Percentiles rank a stretch among this genome's conserved stretches.
Evolutionary conservation across 2,888 invertebrate species (phyloP).

Genomic region (Philopedon plagiatum): DNA sequence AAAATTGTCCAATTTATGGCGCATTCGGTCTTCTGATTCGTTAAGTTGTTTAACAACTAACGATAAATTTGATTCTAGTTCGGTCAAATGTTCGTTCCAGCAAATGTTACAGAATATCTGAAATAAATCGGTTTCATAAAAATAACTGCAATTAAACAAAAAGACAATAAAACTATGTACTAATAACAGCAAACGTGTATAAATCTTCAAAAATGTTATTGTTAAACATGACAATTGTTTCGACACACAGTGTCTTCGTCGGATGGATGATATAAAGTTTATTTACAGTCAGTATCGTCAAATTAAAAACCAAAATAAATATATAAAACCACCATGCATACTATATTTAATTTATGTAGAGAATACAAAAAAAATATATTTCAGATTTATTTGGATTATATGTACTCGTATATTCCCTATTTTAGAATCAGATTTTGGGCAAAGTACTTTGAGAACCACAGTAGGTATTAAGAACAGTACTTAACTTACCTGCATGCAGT

Average conservation of each 20-base stretch:
- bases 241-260: no score
- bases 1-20: slow-evolving; percentile 73
- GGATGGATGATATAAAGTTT: no score
- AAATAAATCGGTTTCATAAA: background rate
- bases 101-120: slow-evolving; percentile 76
- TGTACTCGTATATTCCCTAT: no score
- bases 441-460: background rate
- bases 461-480: background rate
- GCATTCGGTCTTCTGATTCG: slow-evolving; percentile 70
- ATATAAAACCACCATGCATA: no score
- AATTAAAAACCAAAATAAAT: no score
- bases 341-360: no score
- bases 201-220: no score
- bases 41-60: slow-evolving; percentile 73
- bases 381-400: no score
- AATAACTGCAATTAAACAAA: background rate
- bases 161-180: background rate
- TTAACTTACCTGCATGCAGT: slow-evolving; percentile 74
- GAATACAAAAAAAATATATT: no score
- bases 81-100: slow-evolving; percentile 74
- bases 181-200: no score
- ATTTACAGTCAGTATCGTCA: no score
- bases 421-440: background rate
- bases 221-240: no score
- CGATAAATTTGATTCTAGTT: slow-evolving; percentile 73